Percentiles rank a stretch among this genome's conserved stretches.
Evolutionary conservation across 2,797 vertebrate genomes (phyloP).

Genomic region (Selene dorsalis): DNA sequence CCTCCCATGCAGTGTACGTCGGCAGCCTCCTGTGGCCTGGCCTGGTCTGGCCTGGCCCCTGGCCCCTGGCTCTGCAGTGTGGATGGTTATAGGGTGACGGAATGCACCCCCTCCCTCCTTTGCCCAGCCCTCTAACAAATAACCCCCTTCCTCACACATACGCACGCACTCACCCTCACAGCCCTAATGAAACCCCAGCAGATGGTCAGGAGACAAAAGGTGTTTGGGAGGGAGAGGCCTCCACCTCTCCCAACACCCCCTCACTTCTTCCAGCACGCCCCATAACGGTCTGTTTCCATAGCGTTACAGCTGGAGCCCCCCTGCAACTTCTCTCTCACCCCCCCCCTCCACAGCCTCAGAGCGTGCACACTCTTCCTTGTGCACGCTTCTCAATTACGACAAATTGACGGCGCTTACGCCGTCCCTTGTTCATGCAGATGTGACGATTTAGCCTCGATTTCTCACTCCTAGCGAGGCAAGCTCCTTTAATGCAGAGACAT

Average conservation of each 20-base stretch:
- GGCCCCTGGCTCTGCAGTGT: slow-evolving; percentile 17
- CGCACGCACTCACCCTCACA: slow-evolving; percentile 29
- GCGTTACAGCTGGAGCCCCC: slow-evolving; percentile 51
- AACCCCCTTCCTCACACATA: slow-evolving; percentile 27
- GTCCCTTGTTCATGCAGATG: slow-evolving; percentile 54
- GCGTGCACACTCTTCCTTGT: slow-evolving; percentile 1
- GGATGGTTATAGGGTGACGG: slow-evolving; percentile 68
- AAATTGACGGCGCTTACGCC: slow-evolving; percentile 17
- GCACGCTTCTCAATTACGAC: slow-evolving; percentile 58
- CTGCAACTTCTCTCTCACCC: slow-evolving; percentile 8
- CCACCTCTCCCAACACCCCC: slow-evolving; percentile 16
- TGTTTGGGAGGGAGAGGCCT: slow-evolving; percentile 62
- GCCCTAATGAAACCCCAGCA: slow-evolving; percentile 72
- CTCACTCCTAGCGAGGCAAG: slow-evolving; percentile 33
- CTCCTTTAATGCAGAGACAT: slow-evolving; percentile 60
- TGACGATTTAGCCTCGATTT: slow-evolving; percentile 41
- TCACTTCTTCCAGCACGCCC: slow-evolving; percentile 22
- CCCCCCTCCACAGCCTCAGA: neutral
- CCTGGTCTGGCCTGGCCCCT: slow-evolving; percentile 21
- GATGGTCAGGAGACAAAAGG: slow-evolving; percentile 77
- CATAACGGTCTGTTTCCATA: slow-evolving; percentile 37
- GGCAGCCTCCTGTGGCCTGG: slow-evolving; percentile 48
- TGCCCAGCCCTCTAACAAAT: slow-evolving; percentile 2
- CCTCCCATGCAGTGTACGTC: slow-evolving; percentile 19
- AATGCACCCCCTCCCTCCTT: slow-evolving; percentile 49